phyloP scores from a whole-genome alignment of 1,140 invertebrate genomes.

The Drosophila pseudoobscura region DNA sequence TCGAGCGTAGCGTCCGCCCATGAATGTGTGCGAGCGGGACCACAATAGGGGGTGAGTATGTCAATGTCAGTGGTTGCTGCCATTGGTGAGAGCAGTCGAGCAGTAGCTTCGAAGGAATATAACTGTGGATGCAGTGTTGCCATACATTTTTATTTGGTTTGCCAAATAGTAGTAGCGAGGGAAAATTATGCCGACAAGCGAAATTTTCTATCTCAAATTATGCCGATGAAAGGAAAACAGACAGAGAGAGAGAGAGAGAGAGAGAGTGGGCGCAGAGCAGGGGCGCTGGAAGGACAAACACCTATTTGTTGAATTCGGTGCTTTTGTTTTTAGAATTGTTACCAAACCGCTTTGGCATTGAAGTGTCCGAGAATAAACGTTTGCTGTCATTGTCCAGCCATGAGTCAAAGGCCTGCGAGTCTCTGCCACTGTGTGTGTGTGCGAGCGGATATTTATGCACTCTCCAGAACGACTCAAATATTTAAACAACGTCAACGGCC shows the following conservation, averaged over 20 bases:
- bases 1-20: slow-evolving; percentile 39
- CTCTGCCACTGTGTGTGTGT: slow-evolving; percentile 6
- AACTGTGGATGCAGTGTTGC: slow-evolving; percentile 60
- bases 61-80: slow-evolving; percentile 72
- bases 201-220: slow-evolving; percentile 44
- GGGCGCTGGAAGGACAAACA: slow-evolving; percentile 2
- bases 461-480: slow-evolving; percentile 20
- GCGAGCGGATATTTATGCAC: slow-evolving; percentile 11
- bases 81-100: slow-evolving; percentile 47
- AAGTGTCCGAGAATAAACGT: slow-evolving; percentile 8
- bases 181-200: slow-evolving; percentile 28
- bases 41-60: slow-evolving; percentile 39
- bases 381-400: slow-evolving; percentile 50
- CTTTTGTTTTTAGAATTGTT: too few relatives aligned
- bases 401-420: slow-evolving; percentile 40
- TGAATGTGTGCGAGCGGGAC: slow-evolving; percentile 55
- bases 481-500: slow-evolving; percentile 25
- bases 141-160: slow-evolving; percentile 28
- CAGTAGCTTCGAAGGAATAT: slow-evolving; percentile 27
- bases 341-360: slow-evolving; percentile 33
- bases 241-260: not conserved
- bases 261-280: not conserved
- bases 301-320: slow-evolving; percentile 13
- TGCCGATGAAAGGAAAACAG: slow-evolving; percentile 19
- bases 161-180: slow-evolving; percentile 52